Percentiles rank a stretch among this genome's conserved stretches.
phyloP scores from a whole-genome alignment of 2,113 vertebrate species.

The Neolamprologus devosi region DNA sequence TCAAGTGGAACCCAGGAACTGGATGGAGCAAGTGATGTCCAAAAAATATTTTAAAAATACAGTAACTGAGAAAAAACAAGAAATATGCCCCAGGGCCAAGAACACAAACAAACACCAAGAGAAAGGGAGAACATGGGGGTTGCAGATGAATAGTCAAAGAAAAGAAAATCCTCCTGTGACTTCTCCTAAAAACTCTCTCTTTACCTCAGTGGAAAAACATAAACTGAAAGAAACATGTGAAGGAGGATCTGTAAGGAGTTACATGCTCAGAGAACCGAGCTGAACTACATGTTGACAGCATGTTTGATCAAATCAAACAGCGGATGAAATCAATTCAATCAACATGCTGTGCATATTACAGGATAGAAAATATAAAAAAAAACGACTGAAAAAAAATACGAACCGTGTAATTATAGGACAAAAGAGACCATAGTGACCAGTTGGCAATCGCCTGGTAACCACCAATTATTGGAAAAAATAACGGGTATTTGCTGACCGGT shows the following conservation, averaged over 20 bases:
- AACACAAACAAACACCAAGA: neutral
- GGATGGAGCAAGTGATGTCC: neutral
- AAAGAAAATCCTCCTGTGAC: neutral
- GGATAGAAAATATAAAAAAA: neutral
- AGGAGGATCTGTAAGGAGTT: neutral
- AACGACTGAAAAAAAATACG: fast-evolving
- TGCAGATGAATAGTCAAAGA: neutral
- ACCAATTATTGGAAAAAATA: neutral
- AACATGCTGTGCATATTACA: neutral
- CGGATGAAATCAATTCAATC: neutral
- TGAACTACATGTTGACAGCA: neutral
- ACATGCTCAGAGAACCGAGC: neutral
- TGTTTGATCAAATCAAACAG: neutral
- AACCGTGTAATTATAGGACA: neutral
- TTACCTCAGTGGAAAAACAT: neutral
- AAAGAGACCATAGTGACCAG: neutral
- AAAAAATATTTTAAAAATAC: neutral
- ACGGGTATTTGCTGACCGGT: fast-evolving
- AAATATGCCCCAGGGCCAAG: neutral
- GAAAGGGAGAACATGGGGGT: neutral
- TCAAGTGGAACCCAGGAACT: neutral
- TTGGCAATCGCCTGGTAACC: neutral
- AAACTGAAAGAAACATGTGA: neutral
- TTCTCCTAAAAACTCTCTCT: neutral
- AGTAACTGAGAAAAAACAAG: neutral